Evolutionary conservation across 2,797 vertebrate genomes (phyloP), one percentile per base, ranked within the genome.

Genomic region (Xiphophorus birchmanni): DNA sequence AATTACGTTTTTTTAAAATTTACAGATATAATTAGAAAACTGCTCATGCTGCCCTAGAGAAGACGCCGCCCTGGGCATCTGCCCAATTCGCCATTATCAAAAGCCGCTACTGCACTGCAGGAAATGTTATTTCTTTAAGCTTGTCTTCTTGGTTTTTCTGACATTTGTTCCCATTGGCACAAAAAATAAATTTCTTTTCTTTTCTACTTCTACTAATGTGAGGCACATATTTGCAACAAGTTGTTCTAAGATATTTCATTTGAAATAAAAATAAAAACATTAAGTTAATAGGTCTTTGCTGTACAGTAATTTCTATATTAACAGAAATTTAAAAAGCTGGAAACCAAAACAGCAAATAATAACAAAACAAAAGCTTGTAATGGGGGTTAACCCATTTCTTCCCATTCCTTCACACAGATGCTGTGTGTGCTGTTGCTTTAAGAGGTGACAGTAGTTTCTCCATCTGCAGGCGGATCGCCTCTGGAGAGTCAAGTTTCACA

Each of bases 371-470:
- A 44, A 44, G 37, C 40, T 42, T n/a, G 71, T 26, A 13, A 10
- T 2, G 6, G 26, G 15, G 15, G 26, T 9, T 17, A n/a, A 71
- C 23, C 10, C 42, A 45, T n/a, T 26, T 10, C 35, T 23, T 21
- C 7, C 63, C 32, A 65, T 52, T 58, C 60, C 23, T 50, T 35
- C 35, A 17, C 76, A 15, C 3, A 15, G 58, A 40, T 73, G 15
- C 73, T 60, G 73, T 81, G 80, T 88, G 84, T 79, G 65, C 56
- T 77, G 80, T 40, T 44, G 77, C 78, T 82, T 80, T 73, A 15
- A 78, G 47, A 54, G 32, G 74, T 42, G 54, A 37, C 48, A 73
- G 88, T 23, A 77, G 78, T 83, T 87, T 85, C 42, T 78, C 79
- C 45, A 32, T 60, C 45, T 11, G 82, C 75, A 75, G 78, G 82